Evolutionary conservation across 2,797 vertebrate genomes (phyloP).

Genomic region (Coranthus polyacanthus): DNA sequence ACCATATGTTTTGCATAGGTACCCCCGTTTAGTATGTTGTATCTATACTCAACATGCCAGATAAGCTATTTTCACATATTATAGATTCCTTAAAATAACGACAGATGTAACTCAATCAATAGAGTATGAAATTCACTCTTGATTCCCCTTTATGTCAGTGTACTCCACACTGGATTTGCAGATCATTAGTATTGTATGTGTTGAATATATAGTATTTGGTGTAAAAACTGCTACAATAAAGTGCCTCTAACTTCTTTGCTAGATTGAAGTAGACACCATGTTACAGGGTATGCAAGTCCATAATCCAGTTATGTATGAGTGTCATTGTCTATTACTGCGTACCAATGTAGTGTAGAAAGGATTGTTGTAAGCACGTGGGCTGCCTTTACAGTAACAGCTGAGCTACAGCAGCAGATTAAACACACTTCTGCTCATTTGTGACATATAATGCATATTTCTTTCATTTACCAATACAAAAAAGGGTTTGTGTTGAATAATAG

Average conservation of each 20-base stretch:
- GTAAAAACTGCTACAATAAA: constrained; percentile 28
- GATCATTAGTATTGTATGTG: constrained; percentile 24
- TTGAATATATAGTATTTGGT: constrained; percentile 41
- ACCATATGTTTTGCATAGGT: too few species aligned
- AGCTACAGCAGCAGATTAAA: constrained; percentile 28
- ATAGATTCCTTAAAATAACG: too few species aligned
- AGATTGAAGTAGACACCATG: constrained; percentile 51
- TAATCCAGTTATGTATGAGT: constrained; percentile 62
- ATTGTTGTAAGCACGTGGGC: constrained; percentile 25
- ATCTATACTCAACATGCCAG: too few species aligned
- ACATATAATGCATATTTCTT: neutral
- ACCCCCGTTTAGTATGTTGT: too few species aligned
- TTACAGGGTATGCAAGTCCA: constrained; percentile 34
- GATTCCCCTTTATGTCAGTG: constrained; percentile 40
- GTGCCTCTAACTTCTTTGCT: constrained; percentile 33
- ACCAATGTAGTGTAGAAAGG: constrained; percentile 12
- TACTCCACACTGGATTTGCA: constrained; percentile 16
- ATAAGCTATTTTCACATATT: too few species aligned
- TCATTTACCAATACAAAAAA: neutral
- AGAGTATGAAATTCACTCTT: constrained; percentile 35
- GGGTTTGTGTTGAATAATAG: too few species aligned
- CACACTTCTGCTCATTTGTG: neutral
- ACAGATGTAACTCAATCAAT: constrained; percentile 26
- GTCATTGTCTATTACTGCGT: constrained; percentile 49
- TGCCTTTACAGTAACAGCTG: constrained; percentile 15